Percentiles rank a stretch among this genome's conserved stretches.
Evolutionary conservation across 2,797 vertebrate genomes (phyloP).

Genomic region (Myripristis murdjan): DNA sequence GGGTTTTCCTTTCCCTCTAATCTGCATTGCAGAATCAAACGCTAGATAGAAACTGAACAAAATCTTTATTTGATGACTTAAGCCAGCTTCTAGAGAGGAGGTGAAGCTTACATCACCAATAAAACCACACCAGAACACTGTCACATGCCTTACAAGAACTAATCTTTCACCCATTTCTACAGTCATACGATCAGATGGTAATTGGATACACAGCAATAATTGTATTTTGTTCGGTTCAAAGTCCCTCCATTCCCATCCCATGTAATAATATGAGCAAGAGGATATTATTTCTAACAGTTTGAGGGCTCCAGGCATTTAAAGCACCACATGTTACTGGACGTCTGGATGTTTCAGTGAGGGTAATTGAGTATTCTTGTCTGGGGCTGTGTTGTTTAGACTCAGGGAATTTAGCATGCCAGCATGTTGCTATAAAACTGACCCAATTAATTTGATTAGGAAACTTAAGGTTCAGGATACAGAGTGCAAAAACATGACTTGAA

Average conservation of each 20-base stretch:
- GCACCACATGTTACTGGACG: constrained; percentile 48
- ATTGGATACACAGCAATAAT: constrained; percentile 6
- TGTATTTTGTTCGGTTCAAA: constrained; percentile 7
- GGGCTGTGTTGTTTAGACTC: constrained; percentile 55
- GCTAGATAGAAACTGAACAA: constrained; percentile 42
- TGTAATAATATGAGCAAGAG: constrained; percentile 32
- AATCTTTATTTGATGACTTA: constrained; percentile 45
- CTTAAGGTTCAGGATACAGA: constrained; percentile 61
- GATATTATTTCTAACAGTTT: constrained; percentile 26
- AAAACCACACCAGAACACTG: constrained; percentile 19
- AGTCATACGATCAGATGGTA: constrained; percentile 11
- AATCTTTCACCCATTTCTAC: constrained; percentile 8
- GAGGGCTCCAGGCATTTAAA: constrained; percentile 27
- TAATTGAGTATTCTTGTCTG: constrained; percentile 76
- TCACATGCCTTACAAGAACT: constrained; percentile 7
- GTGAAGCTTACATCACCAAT: constrained; percentile 12
- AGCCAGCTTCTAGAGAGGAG: constrained; percentile 18
- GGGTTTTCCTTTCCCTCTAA: constrained; percentile 41
- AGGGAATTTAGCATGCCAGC: constrained; percentile 66
- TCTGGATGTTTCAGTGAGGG: constrained; percentile 51
- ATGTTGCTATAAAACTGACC: constrained; percentile 71
- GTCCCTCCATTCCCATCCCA: constrained; percentile 12
- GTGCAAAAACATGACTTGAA: constrained; percentile 63
- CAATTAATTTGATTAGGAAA: constrained; percentile 81
- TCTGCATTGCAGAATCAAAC: constrained; percentile 56